Base-by-base conservation (phyloP, 2,113 vertebrate genomes). In the Tilapia sparmanii region DNA sequence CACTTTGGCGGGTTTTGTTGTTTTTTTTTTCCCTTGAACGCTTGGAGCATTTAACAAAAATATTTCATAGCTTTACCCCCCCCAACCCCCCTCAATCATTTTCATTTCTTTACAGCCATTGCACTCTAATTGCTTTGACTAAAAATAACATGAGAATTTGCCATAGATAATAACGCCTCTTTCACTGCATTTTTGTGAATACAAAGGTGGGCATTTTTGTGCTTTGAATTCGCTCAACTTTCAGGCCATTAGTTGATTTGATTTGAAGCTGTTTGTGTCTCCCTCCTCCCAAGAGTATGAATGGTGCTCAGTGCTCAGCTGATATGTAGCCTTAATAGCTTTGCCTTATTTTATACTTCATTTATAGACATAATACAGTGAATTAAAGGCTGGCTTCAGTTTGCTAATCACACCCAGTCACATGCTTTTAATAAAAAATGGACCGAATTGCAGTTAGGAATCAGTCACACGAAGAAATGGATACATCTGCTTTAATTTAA, bases 101-200 rank as follows among this genome's bases (percentile, higher is more conserved):
- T 91, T 90, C n/a, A 90, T 87, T 92, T 92, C 84, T 95, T 93
- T 63, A 85, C 89, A 91, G 84, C 71, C 81, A 63, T 63, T 93
- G 88, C 86, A 91, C 89, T 91, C 92, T 79, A 93, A 93, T 93
- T 84, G 63, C 68, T 63, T 87, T 90, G 81, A 68, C 87, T 86
- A 89, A 90, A 96, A 91, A 94, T 95, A 95, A 89, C 89, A 83
- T 54, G 35, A 87, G 82, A 91, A 94, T 95, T 94, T 95, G 91
- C 92, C 94, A 92, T 94, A 89, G 90, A 95, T 95, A 95, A 96
- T 95, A 29, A 91, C 24, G 18, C 66, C 94, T 93, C 86, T 90
- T 93, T 94, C 80, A 38, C 85, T 85, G 33, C 81, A 73, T 80
- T 88, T 82, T 52, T 87, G 81, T 83, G 88, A 31, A 90, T 61